phyloP scores from a whole-genome alignment of 2,113 vertebrate genomes.

The Brachyhypopomus gauderio region DNA sequence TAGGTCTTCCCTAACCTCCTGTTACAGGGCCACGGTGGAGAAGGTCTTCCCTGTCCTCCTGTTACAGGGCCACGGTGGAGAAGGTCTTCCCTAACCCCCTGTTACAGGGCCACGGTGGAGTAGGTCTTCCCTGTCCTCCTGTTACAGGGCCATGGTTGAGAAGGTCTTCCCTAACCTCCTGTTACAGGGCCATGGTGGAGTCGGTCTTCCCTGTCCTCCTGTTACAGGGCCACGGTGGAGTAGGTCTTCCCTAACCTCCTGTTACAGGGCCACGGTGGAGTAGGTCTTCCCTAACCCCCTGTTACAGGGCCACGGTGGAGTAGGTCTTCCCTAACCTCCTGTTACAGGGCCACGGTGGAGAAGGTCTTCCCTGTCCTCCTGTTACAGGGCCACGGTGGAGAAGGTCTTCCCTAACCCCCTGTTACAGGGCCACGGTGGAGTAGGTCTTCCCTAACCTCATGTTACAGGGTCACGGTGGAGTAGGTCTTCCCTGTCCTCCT shows the following conservation, averaged over 20 bases:
- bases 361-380: too few relatives aligned
- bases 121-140: too few relatives aligned
- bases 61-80: background rate
- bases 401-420: too few relatives aligned
- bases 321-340: slow-evolving; percentile 27
- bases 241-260: slow-evolving; percentile 43
- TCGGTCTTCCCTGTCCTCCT: too few relatives aligned
- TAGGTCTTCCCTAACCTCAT: background rate
- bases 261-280: background rate
- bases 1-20: background rate
- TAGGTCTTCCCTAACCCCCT: background rate
- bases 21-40: background rate
- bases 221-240: background rate
- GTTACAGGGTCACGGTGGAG: background rate
- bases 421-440: too few relatives aligned
- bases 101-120: too few relatives aligned
- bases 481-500: too few relatives aligned
- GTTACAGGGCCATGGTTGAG: too few relatives aligned
- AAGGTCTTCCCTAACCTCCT: background rate
- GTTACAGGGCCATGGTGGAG: background rate
- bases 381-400: too few relatives aligned
- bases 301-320: background rate
- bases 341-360: background rate
- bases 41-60: slow-evolving; percentile 27
- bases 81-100: too few relatives aligned